Evolutionary conservation across 2,888 invertebrate species (phyloP).

Genomic region (Cecidostiba fungosa): DNA sequence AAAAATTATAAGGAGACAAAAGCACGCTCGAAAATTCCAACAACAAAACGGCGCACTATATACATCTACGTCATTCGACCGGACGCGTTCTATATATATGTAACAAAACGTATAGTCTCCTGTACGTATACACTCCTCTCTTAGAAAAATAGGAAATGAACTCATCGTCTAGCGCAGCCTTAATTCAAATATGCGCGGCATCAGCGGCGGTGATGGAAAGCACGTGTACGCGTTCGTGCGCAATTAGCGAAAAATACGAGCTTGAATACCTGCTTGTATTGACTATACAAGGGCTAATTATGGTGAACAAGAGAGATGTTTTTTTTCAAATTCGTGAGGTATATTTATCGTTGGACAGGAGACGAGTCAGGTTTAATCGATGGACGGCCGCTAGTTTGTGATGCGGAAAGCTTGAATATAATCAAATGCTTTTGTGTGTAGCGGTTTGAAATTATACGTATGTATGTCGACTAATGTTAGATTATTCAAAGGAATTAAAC

Average conservation of each 20-base stretch:
- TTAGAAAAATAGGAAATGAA: conserved; percentile 36
- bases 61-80: too few relatives aligned
- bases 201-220: not conserved
- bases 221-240: not conserved
- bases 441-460: not conserved
- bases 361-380: not conserved
- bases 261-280: not conserved
- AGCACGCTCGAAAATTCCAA: too few relatives aligned
- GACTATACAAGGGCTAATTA: not conserved
- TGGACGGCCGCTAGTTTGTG: not conserved
- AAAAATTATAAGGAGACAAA: too few relatives aligned
- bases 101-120: not conserved
- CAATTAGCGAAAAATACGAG: not conserved
- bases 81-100: not conserved
- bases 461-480: too few relatives aligned
- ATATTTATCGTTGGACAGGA: not conserved
- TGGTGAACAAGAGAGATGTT: not conserved
- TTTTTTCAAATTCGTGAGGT: not conserved
- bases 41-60: too few relatives aligned
- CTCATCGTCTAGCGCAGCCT: not conserved
- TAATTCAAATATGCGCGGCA: conserved; percentile 26
- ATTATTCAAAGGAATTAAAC: too few relatives aligned
- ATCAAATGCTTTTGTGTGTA: not conserved
- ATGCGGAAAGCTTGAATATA: not conserved
- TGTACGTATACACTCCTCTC: not conserved